Evolutionary conservation across 2,797 vertebrate genomes (phyloP).

Genomic region (Zalophus californianus): DNA sequence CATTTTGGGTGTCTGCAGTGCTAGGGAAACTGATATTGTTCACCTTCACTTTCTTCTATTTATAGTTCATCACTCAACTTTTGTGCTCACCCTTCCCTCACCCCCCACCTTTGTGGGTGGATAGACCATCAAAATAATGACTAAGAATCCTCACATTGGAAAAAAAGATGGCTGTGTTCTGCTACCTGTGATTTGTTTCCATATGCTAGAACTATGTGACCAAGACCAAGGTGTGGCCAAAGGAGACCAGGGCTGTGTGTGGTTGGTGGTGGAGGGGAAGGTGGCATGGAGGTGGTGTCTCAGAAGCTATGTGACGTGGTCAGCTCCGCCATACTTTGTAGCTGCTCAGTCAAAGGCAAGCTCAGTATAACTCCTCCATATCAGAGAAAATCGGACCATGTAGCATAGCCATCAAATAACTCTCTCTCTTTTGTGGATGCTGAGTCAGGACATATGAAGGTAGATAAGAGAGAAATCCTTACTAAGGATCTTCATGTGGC

Average conservation of each 20-base stretch:
- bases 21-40: neutral
- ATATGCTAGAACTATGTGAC: neutral
- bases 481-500: neutral
- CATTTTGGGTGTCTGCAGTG: neutral
- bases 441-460: neutral
- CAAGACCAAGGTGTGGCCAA: neutral
- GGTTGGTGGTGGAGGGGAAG: neutral
- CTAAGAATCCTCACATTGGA: neutral
- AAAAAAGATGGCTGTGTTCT: neutral
- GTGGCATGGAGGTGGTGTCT: rapidly evolving
- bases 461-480: neutral
- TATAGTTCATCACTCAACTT: neutral
- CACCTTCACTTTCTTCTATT: neutral
- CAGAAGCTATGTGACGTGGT: no score
- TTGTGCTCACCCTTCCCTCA: neutral
- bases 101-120: neutral
- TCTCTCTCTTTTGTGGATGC: neutral
- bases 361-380: neutral
- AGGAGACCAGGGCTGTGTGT: neutral
- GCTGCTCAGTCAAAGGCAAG: neutral
- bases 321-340: neutral
- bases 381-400: neutral
- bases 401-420: neutral
- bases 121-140: neutral
- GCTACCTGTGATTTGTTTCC: neutral